A percentile compares a stretch with the other conserved stretches of the same genome.
phyloP scores from a whole-genome alignment of 2,797 vertebrate genomes.

The Alectoris magna region DNA sequence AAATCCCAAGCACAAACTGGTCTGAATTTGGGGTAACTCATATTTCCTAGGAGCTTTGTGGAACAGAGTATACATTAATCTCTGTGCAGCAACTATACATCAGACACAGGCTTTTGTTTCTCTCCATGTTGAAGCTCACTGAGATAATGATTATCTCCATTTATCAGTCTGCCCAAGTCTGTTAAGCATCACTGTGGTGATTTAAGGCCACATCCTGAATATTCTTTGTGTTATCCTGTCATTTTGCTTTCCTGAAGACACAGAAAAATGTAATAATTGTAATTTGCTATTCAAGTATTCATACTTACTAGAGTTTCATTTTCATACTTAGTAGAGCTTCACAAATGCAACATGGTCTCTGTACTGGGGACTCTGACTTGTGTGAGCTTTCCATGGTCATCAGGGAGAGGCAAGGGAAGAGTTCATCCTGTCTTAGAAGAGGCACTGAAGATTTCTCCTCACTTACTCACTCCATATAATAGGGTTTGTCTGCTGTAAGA shows the following conservation, averaged over 20 bases:
- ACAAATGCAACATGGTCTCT: background rate
- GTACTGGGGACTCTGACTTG: background rate
- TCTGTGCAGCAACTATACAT: background rate
- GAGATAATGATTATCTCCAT: background rate
- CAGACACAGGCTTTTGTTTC: background rate
- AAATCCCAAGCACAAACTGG: background rate
- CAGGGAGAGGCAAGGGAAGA: rapidly evolving
- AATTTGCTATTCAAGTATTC: background rate
- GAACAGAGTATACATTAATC: background rate
- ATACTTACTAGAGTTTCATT: background rate
- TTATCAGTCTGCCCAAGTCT: background rate
- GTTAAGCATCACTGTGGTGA: background rate
- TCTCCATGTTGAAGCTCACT: background rate
- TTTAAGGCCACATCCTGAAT: background rate
- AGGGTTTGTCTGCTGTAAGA: background rate
- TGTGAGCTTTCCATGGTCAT: background rate
- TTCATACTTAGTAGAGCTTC: background rate
- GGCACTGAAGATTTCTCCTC: background rate
- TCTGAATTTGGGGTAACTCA: background rate
- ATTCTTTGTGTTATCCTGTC: background rate
- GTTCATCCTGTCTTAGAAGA: background rate
- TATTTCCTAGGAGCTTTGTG: background rate
- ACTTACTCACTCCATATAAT: background rate
- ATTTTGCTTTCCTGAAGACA: background rate
- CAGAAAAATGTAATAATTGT: background rate